Evolutionary conservation across 2,888 invertebrate species (phyloP).

Genomic region (Pegoplata infirma): DNA sequence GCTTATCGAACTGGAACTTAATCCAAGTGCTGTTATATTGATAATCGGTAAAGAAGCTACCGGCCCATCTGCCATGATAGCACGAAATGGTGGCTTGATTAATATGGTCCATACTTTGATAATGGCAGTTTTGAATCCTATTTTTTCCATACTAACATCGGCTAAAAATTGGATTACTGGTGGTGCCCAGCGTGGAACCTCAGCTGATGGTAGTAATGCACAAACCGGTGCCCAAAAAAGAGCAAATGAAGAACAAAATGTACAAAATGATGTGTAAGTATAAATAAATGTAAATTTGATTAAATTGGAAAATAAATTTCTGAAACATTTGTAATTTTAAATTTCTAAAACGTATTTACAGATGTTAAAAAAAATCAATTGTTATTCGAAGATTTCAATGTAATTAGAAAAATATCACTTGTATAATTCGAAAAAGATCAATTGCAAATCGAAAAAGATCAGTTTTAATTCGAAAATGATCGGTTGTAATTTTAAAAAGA

Average conservation of each 20-base stretch:
- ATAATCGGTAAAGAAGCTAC: slow-evolving; percentile 67
- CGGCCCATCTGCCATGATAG: slow-evolving; percentile 63
- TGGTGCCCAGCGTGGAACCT: too few species aligned
- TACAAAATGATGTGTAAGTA: slow-evolving; percentile 72
- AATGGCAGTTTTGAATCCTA: slow-evolving; percentile 75
- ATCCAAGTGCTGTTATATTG: slow-evolving; percentile 86
- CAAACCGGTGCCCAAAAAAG: slow-evolving; percentile 68
- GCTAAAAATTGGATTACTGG: slow-evolving; percentile 69
- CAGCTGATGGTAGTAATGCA: slow-evolving; percentile 29
- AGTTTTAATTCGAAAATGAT: too few species aligned
- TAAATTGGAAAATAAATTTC: background rate
- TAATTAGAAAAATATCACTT: background rate
- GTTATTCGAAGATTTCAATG: background rate
- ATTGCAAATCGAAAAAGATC: too few species aligned
- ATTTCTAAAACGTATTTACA: too few species aligned
- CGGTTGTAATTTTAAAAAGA: too few species aligned
- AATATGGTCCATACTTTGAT: slow-evolving; percentile 73
- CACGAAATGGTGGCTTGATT: slow-evolving; percentile 66
- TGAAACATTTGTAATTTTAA: too few species aligned
- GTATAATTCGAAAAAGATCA: too few species aligned
- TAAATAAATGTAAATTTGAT: slow-evolving; percentile 30
- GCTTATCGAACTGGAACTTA: slow-evolving; percentile 88
- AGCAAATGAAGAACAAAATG: slow-evolving; percentile 66
- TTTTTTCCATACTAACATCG: slow-evolving; percentile 72
- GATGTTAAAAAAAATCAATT: too few species aligned